Conservation (phyloP, 2,888 invertebrate species). For the Heteromyza rotundicornis region DNA sequence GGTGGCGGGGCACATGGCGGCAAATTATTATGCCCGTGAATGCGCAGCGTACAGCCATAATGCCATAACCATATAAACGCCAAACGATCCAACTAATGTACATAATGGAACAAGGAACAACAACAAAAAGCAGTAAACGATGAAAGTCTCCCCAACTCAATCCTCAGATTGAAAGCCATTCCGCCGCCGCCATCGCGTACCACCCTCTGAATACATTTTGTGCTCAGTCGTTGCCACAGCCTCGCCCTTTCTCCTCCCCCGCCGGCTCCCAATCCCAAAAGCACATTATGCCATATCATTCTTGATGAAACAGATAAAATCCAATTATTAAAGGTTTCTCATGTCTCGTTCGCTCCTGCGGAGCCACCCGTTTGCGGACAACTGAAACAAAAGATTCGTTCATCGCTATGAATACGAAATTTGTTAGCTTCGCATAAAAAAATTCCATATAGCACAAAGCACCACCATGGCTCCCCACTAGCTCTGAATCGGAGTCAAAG, state of each 20-base stretch:
- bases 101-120: slow-evolving; percentile 16
- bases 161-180: too few species aligned
- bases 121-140: background rate
- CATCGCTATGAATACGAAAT: slow-evolving; percentile 63
- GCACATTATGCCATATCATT: slow-evolving; percentile 60
- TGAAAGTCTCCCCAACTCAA: background rate
- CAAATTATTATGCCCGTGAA: slow-evolving; percentile 19
- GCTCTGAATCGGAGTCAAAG: too few species aligned
- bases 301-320: slow-evolving; percentile 63
- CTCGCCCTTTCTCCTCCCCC: background rate
- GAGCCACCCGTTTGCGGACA: slow-evolving; percentile 44
- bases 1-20: slow-evolving; percentile 31
- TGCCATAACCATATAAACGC: slow-evolving; percentile 12
- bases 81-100: slow-evolving; percentile 19
- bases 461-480: background rate
- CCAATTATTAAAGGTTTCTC: slow-evolving; percentile 61
- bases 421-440: slow-evolving; percentile 26
- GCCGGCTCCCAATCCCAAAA: slow-evolving; percentile 28
- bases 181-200: background rate
- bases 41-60: slow-evolving; percentile 2
- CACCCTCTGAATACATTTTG: background rate
- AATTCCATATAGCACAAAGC: too few species aligned
- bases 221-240: background rate
- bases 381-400: slow-evolving; percentile 59
- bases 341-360: slow-evolving; percentile 49